These are phyloP conservation scores for Callyntrura sp. DNA, from an alignment of 2,888 invertebrate species.

Conservation along the genomic window DNA sequence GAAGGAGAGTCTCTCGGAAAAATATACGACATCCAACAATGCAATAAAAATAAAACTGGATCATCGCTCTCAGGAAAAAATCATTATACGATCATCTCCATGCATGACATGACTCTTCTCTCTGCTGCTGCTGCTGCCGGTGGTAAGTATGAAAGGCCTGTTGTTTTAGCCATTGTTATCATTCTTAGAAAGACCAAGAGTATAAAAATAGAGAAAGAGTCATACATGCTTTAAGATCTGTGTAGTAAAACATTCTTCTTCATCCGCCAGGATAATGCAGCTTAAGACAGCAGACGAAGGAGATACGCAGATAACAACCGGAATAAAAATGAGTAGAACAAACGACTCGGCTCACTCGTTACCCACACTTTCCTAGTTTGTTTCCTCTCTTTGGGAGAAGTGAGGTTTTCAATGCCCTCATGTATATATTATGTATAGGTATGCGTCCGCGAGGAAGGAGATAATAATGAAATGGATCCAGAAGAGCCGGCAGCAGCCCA, in stretches of 20 bases:
- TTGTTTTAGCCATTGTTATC: constrained; percentile 17
- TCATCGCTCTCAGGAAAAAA: background rate
- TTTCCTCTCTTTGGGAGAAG: background rate
- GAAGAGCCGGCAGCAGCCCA: background rate
- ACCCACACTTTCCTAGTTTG: background rate
- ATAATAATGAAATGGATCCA: constrained; percentile 69
- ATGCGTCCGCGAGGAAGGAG: no score
- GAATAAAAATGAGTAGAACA: background rate
- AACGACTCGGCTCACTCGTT: background rate
- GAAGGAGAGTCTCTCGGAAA: no score
- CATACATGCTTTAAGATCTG: no score
- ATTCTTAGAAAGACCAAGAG: background rate
- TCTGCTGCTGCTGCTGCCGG: background rate
- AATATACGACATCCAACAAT: no score
- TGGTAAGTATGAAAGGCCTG: background rate
- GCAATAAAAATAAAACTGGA: background rate
- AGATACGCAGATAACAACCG: constrained; percentile 2
- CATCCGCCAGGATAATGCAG: no score
- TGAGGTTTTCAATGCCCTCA: no score
- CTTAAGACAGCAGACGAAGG: background rate
- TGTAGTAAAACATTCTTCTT: no score
- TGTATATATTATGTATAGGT: no score
- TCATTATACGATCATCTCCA: constrained; percentile 28
- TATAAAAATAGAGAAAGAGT: no score
- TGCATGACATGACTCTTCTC: constrained; percentile 43